Evolutionary conservation across 2,888 invertebrate genomes (phyloP), one percentile per base, ranked within the genome.

Genomic region (Torymus texanus): DNA sequence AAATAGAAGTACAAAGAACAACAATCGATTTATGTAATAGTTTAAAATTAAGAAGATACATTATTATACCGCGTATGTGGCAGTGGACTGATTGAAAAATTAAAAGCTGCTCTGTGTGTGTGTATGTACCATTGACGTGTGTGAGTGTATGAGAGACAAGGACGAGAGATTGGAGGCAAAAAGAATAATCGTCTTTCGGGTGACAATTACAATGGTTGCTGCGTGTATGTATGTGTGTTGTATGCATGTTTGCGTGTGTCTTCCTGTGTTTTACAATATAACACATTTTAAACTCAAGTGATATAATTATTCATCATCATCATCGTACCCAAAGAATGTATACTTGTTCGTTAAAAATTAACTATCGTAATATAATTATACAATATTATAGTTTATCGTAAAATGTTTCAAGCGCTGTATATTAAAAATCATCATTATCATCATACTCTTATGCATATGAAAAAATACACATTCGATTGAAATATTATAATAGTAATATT

Each of bases 331-430:
- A 41, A 41, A 78, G 73, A 78, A 78, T 78, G 61, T 78, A 81
- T 41, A 8, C 71, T 78, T 72, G 66, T 81, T 78, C 53, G 50
- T 75, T 73, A 79, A 76, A 71, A 81, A 58, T 81, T 62, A 66
- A 67, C 68, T 74, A 41, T 41, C 41, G 41, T 41, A 41, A 41
- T 79, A 81, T 80, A 81, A 66, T 75, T 81, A 72, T 71, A 78
- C 71, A 72, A 16, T 61, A 18, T 21, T 74, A 65, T 78, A 73
- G 73, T 79, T 21, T 74, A 65, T 78, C 68, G 73, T 79, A 81
- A 79, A 81, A 81, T 77, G 76, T 79, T 74, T 74, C 76, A 76
- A 81, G 81, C 81, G 79, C 76, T 73, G 79, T 79, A 81, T 81
- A 79, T 81, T 81, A 81, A 79, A 81, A 81, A 81, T 78, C 75